phyloP scores from a whole-genome alignment of 2,113 vertebrate species.

The Otolemur garnettii region DNA sequence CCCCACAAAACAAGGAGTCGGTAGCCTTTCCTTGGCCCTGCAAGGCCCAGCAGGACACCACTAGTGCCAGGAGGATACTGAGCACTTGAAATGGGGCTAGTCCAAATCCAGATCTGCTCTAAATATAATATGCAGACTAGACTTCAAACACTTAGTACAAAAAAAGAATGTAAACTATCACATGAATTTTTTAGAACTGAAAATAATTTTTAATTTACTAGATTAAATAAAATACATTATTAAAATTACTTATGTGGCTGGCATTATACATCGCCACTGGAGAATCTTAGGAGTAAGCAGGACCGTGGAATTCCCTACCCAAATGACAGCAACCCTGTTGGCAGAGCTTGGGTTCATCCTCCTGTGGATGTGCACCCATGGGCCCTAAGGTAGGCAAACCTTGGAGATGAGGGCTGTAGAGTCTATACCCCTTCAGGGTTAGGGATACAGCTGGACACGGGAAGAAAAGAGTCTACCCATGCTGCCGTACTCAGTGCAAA shows the following conservation, averaged over 20 bases:
- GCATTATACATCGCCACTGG: background rate
- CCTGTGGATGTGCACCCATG: background rate
- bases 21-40: background rate
- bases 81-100: background rate
- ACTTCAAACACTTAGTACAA: constrained; percentile 33
- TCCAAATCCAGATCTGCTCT: background rate
- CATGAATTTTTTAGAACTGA: background rate
- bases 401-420: background rate
- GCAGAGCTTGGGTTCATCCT: background rate
- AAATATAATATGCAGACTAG: background rate
- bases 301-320: background rate
- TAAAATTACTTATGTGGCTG: background rate
- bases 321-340: background rate
- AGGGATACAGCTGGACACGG: background rate
- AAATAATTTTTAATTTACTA: background rate
- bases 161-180: background rate
- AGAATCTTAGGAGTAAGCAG: background rate
- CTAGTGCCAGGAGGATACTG: fast-evolving
- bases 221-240: background rate
- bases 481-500: background rate
- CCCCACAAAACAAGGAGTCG: background rate
- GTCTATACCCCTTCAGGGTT: background rate
- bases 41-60: fast-evolving
- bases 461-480: background rate
- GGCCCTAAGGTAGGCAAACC: background rate